These are phyloP conservation scores for Epinotia demarniana DNA, from an alignment of 2,888 invertebrate species.

Conservation along the genomic window DNA sequence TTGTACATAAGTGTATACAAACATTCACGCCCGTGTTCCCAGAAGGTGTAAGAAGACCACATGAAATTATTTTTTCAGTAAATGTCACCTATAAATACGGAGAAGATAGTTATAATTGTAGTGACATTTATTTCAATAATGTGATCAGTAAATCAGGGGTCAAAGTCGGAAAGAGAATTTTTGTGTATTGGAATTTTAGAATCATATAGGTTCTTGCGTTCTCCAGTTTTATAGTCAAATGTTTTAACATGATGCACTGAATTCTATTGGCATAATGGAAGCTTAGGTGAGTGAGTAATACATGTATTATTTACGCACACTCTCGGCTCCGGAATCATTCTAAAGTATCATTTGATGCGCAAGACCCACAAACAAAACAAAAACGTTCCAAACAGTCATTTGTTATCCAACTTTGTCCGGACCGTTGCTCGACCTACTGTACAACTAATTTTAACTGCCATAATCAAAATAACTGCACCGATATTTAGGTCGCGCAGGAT, in stretches of 20 bases:
- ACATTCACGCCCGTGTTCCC: no score
- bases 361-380: slow-evolving; percentile 19
- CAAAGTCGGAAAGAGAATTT: no score
- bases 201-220: no score
- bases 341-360: neutral
- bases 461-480: slow-evolving; percentile 45
- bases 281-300: neutral
- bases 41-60: no score
- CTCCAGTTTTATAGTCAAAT: no score
- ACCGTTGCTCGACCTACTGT: slow-evolving; percentile 47
- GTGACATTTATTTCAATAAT: no score
- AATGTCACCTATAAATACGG: no score
- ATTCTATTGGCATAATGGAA: neutral
- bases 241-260: neutral
- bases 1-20: no score
- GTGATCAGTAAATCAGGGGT: no score
- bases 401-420: slow-evolving; percentile 21
- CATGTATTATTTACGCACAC: neutral
- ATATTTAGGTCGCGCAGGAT: slow-evolving; percentile 52
- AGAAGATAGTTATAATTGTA: no score
- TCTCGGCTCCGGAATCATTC: neutral
- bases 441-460: slow-evolving; percentile 45
- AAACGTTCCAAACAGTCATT: slow-evolving; percentile 26
- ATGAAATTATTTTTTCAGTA: no score
- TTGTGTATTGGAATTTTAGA: no score